Evolutionary conservation across 2,888 invertebrate genomes (phyloP).

Genomic region (Rhagophthalmus giganteus): DNA sequence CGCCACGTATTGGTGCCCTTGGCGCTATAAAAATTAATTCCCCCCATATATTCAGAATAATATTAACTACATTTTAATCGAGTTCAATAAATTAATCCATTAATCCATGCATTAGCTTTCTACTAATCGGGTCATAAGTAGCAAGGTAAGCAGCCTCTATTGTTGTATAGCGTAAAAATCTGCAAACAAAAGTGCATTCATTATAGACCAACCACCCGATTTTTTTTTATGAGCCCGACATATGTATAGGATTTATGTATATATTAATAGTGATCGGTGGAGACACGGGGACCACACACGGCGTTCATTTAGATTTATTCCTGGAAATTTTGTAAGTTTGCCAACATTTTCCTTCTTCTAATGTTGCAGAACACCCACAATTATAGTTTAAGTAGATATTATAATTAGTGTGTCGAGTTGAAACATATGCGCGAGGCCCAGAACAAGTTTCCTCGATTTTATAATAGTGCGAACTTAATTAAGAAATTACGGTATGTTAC

Average conservation of each 20-base stretch:
- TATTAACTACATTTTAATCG: no score
- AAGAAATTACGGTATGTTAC: constrained; percentile 21
- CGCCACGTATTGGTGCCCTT: no score
- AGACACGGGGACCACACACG: constrained; percentile 38
- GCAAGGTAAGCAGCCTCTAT: neutral
- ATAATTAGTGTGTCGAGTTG: constrained; percentile 25
- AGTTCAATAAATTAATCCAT: no score
- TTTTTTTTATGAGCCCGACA: constrained; percentile 22
- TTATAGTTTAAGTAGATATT: constrained; percentile 36
- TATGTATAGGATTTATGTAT: constrained; percentile 31
- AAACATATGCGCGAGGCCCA: constrained; percentile 5
- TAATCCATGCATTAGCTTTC: no score
- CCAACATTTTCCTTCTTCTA: constrained; percentile 35
- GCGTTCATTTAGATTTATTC: constrained; percentile 37
- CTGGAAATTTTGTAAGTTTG: constrained; percentile 36
- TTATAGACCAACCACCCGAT: neutral
- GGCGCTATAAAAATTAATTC: no score
- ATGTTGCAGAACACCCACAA: constrained; percentile 39
- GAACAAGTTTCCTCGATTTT: constrained; percentile 17
- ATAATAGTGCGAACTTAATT: constrained; percentile 20
- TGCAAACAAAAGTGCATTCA: neutral
- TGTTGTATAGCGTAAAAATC: neutral
- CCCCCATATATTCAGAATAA: no score
- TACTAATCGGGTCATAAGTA: no score
- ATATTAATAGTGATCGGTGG: constrained; percentile 27